These are phyloP conservation scores for Parapristionchus giblindavisi DNA, from an alignment of 2,888 invertebrate species.

Conservation along the genomic window DNA sequence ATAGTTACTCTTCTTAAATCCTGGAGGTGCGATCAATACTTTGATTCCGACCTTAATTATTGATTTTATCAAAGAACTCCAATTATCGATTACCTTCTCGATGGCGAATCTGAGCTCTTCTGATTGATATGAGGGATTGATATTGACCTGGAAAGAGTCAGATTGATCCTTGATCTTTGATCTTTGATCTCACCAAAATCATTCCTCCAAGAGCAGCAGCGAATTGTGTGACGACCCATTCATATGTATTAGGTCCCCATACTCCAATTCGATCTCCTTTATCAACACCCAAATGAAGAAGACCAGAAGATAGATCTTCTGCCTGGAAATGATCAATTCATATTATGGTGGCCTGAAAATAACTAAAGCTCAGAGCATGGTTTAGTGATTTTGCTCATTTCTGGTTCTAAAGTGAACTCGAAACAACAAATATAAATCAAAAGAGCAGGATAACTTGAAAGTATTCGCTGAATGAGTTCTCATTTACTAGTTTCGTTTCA, in stretches of 20 bases:
- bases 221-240: constrained; percentile 81
- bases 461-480: no score
- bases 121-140: constrained; percentile 81
- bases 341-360: no score
- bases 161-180: neutral
- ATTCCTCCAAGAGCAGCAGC: constrained; percentile 81
- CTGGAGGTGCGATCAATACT: constrained; percentile 77
- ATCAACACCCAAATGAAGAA: constrained; percentile 78
- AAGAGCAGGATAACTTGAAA: no score
- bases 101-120: constrained; percentile 80
- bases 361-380: no score
- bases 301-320: constrained; percentile 80
- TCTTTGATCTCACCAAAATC: constrained; percentile 75
- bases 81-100: constrained; percentile 79
- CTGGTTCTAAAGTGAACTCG: no score
- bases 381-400: no score
- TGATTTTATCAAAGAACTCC: no score
- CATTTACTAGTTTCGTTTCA: no score
- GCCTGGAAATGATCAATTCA: constrained; percentile 72
- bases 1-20: constrained; percentile 78
- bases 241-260: constrained; percentile 76
- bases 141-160: constrained; percentile 76
- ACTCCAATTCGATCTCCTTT: constrained; percentile 82
- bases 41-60: constrained; percentile 75
- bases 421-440: no score